Conservation (phyloP, 2,797 vertebrate species). For the Falco peregrinus region DNA sequence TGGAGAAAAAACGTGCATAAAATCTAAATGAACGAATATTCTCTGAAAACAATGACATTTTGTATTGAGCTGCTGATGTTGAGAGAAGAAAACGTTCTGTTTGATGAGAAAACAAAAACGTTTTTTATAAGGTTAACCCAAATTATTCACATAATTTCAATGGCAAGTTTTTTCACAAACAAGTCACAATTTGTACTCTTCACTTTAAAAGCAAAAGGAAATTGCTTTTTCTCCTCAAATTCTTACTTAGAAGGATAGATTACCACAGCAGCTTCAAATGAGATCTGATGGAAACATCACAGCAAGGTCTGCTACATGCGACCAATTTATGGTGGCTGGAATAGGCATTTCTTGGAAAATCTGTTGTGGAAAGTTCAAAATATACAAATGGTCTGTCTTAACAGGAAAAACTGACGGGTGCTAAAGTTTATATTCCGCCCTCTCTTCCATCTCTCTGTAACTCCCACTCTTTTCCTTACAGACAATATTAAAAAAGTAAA, state of each 20-base stretch:
- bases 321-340: neutral
- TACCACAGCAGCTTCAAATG: neutral
- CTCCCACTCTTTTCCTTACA: neutral
- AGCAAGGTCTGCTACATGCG: neutral
- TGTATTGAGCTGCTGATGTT: neutral
- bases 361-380: neutral
- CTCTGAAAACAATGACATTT: neutral
- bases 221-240: neutral
- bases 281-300: neutral
- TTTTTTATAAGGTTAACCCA: neutral
- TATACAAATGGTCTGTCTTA: neutral
- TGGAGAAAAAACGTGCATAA: neutral
- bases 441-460: neutral
- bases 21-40: neutral
- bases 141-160: neutral
- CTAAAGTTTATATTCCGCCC: neutral
- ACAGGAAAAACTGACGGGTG: neutral
- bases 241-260: neutral
- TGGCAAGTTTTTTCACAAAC: neutral
- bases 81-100: neutral
- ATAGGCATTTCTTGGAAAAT: neutral
- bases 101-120: neutral
- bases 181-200: neutral
- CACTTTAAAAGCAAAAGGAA: neutral
- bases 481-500: neutral